Evolutionary conservation across 2,888 invertebrate genomes (phyloP).

Genomic region (Masnerella sp.): DNA sequence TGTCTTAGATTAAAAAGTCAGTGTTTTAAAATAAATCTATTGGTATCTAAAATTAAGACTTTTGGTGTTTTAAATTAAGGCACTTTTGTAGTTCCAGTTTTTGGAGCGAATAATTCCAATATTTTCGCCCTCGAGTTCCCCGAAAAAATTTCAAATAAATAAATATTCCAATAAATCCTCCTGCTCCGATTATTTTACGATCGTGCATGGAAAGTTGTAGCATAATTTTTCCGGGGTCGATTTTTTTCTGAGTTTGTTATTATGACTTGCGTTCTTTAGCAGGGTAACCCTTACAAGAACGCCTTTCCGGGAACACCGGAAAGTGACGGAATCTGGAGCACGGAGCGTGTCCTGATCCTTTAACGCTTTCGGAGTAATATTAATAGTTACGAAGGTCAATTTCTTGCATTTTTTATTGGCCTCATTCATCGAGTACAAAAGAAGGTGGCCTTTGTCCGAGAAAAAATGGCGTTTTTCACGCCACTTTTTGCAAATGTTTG

Average conservation of each 20-base stretch:
- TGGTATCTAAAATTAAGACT: no score
- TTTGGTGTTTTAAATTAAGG: no score
- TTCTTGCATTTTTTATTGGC: slow-evolving; percentile 72
- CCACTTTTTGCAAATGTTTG: slow-evolving; percentile 23
- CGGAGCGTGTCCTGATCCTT: slow-evolving; percentile 30
- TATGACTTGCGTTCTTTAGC: slow-evolving; percentile 18
- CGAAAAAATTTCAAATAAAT: slow-evolving; percentile 27
- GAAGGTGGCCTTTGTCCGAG: slow-evolving; percentile 67
- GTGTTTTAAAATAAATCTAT: no score
- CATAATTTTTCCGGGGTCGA: slow-evolving; percentile 28
- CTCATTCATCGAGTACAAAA: slow-evolving; percentile 69
- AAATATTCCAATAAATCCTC: slow-evolving; percentile 23
- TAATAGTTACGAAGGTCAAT: slow-evolving; percentile 70
- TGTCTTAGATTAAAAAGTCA: no score
- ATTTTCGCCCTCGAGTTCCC: slow-evolving; percentile 26
- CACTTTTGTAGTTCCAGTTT: no score
- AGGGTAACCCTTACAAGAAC: slow-evolving; percentile 48
- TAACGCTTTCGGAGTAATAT: slow-evolving; percentile 51
- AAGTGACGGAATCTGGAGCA: slow-evolving; percentile 43
- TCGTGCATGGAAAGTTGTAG: slow-evolving; percentile 34
- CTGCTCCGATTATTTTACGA: slow-evolving; percentile 35
- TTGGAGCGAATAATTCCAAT: slow-evolving; percentile 16
- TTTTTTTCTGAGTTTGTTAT: slow-evolving; percentile 23
- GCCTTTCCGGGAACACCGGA: slow-evolving; percentile 59
- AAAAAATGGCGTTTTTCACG: slow-evolving; percentile 29